Base-by-base conservation (phyloP, 2,888 invertebrate genomes). In the Heliconius charithonia region DNA sequence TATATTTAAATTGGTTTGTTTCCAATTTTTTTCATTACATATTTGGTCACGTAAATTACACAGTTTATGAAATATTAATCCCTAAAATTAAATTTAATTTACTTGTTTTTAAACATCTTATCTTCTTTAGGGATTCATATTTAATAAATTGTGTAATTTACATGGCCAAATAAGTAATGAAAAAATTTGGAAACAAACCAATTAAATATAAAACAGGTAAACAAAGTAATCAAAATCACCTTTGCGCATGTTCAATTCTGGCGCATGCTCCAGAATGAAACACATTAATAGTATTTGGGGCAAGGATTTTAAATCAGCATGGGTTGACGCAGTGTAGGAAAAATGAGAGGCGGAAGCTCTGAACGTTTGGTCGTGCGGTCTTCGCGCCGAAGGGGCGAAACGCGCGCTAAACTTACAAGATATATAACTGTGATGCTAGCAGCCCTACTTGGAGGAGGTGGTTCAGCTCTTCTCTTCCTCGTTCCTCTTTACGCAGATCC, bases 401-500 rank as follows among this genome's bases (percentile, higher is more conserved):
- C 95, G 76, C 90, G 95, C 74, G 93, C 95, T 41, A 91, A 89
- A 84, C 85, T 95, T 25, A 93, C 95, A 9, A 87, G 94, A 75
- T 93, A 95, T 84, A 91, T 94, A 80, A 94, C 95, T 22, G 92
- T 95, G 41, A 88, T 90, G 80, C 85, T 95, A 25, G 94, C 94
- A n/a, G 89, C 93, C 27, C 83, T 95, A 29, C 88, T 95, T 29
- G 90, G 94, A 4, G 95, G 94, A 12, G 95, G 95, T 13, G 91
- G 92, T 1, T 94, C 95, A 25, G 95, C 95, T 0, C 87, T 95
- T 2, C 90, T 95, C 0, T 95, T 95, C 85, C 91, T 95, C 29
- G 95, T 95, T 41, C 95, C 95, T 19, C 85, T 95, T 19, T 95
- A 95, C 85, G 95, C 95, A 63, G 95, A 95, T 84, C 95, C 95